These are phyloP conservation scores for Pissodes strobi DNA, from an alignment of 1,140 invertebrate species.

Conservation along the genomic window DNA sequence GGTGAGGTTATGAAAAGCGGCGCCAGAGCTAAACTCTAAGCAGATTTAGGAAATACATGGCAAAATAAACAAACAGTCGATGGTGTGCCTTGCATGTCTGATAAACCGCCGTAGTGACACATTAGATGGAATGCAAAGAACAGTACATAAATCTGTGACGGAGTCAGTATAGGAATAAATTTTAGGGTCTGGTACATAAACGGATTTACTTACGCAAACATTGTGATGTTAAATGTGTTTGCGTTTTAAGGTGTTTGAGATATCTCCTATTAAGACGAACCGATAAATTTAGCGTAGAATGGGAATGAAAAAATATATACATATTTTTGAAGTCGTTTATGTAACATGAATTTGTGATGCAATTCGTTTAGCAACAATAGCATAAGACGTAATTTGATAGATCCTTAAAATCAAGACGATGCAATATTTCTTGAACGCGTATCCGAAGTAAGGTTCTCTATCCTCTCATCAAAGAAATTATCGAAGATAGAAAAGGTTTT, in stretches of 20 bases:
- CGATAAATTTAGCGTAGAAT: background rate
- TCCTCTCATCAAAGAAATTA: no score
- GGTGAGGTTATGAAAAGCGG: constrained; percentile 19
- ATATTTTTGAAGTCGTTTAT: no score
- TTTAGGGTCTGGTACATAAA: constrained; percentile 3
- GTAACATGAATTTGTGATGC: no score
- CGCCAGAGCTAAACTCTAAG: constrained; percentile 14
- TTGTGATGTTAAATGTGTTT: constrained; percentile 6
- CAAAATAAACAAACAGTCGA: constrained; percentile 22
- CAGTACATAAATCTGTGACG: constrained; percentile 20
- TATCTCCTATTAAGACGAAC: background rate
- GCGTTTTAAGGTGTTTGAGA: constrained; percentile 11
- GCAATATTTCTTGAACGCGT: no score
- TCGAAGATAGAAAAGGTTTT: no score
- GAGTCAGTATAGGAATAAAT: constrained; percentile 18
- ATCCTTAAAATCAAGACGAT: no score
- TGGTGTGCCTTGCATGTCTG: constrained; percentile 18
- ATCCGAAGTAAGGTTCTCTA: no score
- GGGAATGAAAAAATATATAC: background rate
- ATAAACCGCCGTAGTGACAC: constrained; percentile 16
- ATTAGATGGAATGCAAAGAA: constrained; percentile 10
- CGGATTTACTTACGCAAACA: constrained; percentile 11
- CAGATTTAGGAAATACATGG: constrained; percentile 20
- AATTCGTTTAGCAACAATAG: no score
- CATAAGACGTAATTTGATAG: no score